Conservation (phyloP, 2,888 invertebrate species). For the Homarus gammarus region DNA sequence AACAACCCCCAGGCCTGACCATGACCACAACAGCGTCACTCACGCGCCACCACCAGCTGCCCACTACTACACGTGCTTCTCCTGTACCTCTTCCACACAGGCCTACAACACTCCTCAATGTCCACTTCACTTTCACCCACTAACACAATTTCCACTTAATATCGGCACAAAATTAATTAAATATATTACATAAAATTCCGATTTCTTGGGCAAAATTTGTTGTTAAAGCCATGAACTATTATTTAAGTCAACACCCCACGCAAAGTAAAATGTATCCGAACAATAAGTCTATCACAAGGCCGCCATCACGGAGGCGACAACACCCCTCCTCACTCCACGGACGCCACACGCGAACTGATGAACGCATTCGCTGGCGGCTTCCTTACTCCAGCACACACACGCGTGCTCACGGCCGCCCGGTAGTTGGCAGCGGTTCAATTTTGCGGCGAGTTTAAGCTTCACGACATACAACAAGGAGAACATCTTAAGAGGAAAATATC, state of each 20-base stretch:
- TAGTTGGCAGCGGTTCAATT: slow-evolving; percentile 38
- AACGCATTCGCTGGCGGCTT: slow-evolving; percentile 36
- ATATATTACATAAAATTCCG: background rate
- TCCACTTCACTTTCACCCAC: background rate
- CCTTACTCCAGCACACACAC: slow-evolving; percentile 54
- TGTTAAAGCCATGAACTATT: background rate
- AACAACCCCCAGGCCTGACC: background rate
- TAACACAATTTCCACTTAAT: background rate
- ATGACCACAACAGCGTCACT: background rate
- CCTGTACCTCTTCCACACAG: background rate
- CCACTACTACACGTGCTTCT: background rate
- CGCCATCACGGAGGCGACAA: background rate
- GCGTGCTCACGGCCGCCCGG: slow-evolving; percentile 33
- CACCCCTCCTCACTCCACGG: slow-evolving; percentile 37
- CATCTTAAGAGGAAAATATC: background rate
- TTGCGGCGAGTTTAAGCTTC: background rate
- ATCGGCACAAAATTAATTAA: too few species aligned
- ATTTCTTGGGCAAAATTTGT: background rate
- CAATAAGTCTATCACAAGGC: slow-evolving; percentile 25
- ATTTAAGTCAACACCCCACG: background rate
- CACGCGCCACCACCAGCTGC: background rate
- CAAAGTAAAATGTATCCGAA: background rate
- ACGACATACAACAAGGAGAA: background rate
- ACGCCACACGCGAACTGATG: slow-evolving; percentile 63
- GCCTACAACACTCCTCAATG: background rate